These are phyloP conservation scores for Melanotaenia nigrans DNA, from an alignment of 2,797 vertebrate genomes.

Conservation along the genomic window DNA sequence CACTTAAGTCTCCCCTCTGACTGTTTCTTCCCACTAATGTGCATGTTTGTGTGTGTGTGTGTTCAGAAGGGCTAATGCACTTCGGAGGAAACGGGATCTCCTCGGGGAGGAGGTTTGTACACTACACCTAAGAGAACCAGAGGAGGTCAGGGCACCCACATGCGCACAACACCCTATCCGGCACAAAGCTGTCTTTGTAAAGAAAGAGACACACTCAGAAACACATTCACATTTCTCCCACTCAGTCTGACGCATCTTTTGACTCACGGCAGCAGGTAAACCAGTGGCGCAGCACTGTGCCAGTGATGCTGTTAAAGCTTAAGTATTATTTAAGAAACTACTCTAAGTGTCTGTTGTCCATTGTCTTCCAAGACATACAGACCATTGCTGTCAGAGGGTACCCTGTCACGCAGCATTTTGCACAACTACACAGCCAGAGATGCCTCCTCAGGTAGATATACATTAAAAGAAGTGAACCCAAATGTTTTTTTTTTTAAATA, in stretches of 20 bases:
- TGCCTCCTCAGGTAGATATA: constrained; percentile 80
- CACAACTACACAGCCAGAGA: constrained; percentile 86
- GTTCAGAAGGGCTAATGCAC: constrained; percentile 94
- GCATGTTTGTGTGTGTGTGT: constrained; percentile 78
- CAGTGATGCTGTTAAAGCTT: constrained; percentile 35
- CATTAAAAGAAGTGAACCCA: neutral
- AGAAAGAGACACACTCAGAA: constrained; percentile 60
- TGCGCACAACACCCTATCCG: constrained; percentile 75
- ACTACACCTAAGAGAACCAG: constrained; percentile 90
- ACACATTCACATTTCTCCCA: constrained; percentile 65
- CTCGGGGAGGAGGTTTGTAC: constrained; percentile 96
- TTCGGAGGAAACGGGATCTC: constrained; percentile 97
- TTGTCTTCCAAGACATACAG: constrained; percentile 78
- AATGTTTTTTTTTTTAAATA: neutral
- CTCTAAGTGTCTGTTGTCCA: constrained; percentile 41
- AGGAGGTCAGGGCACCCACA: constrained; percentile 81
- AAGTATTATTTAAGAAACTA: constrained; percentile 13
- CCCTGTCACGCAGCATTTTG: constrained; percentile 78
- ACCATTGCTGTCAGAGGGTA: constrained; percentile 79
- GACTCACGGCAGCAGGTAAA: constrained; percentile 47
- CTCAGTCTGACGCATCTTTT: constrained; percentile 65
- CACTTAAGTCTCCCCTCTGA: constrained; percentile 81
- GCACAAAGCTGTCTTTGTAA: constrained; percentile 86
- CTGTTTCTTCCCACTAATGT: constrained; percentile 77
- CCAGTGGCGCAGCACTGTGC: constrained; percentile 31